phyloP scores from a whole-genome alignment of 2,888 invertebrate genomes.

The Cyrtodaria siliqua region DNA sequence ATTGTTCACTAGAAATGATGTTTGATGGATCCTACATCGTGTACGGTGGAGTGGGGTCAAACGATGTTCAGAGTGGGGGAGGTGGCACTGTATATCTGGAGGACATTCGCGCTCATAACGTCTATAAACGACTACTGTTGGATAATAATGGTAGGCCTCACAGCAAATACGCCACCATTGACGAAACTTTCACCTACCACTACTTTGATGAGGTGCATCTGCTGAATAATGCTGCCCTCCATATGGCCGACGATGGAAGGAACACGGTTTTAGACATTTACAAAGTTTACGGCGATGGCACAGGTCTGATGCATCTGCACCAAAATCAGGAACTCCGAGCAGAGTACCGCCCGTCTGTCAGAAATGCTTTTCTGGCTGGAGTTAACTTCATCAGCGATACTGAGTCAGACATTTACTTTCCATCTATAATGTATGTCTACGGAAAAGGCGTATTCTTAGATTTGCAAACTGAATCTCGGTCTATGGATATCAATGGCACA shows the following conservation, averaged over 20 bases:
- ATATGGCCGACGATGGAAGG: slow-evolving; percentile 56
- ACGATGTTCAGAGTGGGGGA: slow-evolving; percentile 59
- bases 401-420: slow-evolving; percentile 66
- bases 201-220: slow-evolving; percentile 76
- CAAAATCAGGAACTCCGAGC: slow-evolving; percentile 59
- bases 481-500: slow-evolving; percentile 67
- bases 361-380: slow-evolving; percentile 71
- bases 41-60: slow-evolving; percentile 65
- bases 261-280: slow-evolving; percentile 59
- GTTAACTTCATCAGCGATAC: slow-evolving; percentile 72
- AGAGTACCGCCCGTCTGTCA: slow-evolving; percentile 67
- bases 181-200: slow-evolving; percentile 60
- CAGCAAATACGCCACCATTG: slow-evolving; percentile 70
- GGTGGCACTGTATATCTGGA: slow-evolving; percentile 76
- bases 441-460: slow-evolving; percentile 67
- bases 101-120: slow-evolving; percentile 61
- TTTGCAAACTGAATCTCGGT: slow-evolving; percentile 59
- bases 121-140: slow-evolving; percentile 66
- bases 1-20: slow-evolving; percentile 54
- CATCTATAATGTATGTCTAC: slow-evolving; percentile 71
- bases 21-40: slow-evolving; percentile 69
- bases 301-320: slow-evolving; percentile 72
- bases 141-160: slow-evolving; percentile 70
- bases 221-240: slow-evolving; percentile 67
- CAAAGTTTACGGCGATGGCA: slow-evolving; percentile 68